Base-by-base conservation (phyloP, 2,888 invertebrate species). In the Cataglyphis altisquamis region DNA sequence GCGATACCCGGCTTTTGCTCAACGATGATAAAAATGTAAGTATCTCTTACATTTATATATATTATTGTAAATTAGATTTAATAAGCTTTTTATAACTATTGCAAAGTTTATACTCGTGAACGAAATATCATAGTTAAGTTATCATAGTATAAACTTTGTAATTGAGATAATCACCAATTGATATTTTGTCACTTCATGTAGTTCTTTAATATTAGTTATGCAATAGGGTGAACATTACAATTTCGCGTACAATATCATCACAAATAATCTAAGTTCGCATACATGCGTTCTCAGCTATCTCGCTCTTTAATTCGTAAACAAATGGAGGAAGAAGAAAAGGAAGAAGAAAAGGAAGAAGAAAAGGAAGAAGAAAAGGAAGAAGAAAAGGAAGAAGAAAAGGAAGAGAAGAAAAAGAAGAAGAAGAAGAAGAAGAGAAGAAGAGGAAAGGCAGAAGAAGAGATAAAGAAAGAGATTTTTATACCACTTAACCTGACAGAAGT, bases 401-500 rank as follows among this genome's bases (percentile, higher is more conserved):
- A 75, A 36, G 39, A 25, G 21, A 21, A 25, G 25, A 25, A 25
- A 1, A 25, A 25, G 25, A 25, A 25, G 25, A 25, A 0, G 25
- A 25, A 0, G 25, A 25, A 25, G 25, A 25, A 12, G 12, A 52
- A 8, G 15, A 70, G 15, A 70, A 4, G 1, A 48, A n/a, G 5
- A 18, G 1, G 25, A 25, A 1, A 25, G 25, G 25, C 0, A 25
- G 25, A 25, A 25, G 25, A 1, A 25, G 25, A 1, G 25, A 1
- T 25, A 10, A 2, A 0, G n/a, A 72, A 36, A 32, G 6, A 3
- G 18, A 55, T 0, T 48, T 73, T 32, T 18, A 62, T 15, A 0
- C 10, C 67, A 9, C 52, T 93, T 78, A 85, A 75, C 36, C 92
- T 95, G 2, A 91, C 93, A 1, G 91, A 88, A 62, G 91, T 94